A percentile compares a stretch with the other conserved stretches of the same genome.
phyloP scores from a whole-genome alignment of 2,888 invertebrate species.

The Harpalus rubripes region DNA sequence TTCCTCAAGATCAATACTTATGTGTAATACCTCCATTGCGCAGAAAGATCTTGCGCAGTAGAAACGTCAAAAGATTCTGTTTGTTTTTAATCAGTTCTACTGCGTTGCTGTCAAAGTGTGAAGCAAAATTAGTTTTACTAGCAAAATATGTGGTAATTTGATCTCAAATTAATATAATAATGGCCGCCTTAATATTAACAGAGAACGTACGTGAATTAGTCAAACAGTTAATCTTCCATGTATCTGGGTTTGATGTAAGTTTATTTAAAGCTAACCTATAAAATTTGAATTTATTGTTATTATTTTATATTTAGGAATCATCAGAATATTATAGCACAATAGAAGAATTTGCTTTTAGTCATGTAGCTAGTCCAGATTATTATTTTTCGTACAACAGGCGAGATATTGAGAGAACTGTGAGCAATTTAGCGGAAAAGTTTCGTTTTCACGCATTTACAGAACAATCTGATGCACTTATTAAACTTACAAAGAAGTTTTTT shows the following conservation, averaged over 20 bases:
- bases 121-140: not conserved
- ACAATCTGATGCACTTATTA: conserved; percentile 73
- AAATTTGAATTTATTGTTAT: not conserved
- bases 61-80: conserved; percentile 58
- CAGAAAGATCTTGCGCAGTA: conserved; percentile 16
- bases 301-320: conserved; percentile 71
- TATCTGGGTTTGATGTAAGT: conserved; percentile 72
- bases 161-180: conserved; percentile 63
- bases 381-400: conserved; percentile 73
- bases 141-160: conserved; percentile 8
- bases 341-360: conserved; percentile 71
- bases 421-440: conserved; percentile 74
- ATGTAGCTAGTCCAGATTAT: conserved; percentile 73
- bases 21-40: conserved; percentile 35
- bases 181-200: conserved; percentile 71
- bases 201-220: conserved; percentile 69
- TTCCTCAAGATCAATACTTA: conserved; percentile 41
- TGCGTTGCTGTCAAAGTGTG: not conserved
- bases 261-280: conserved; percentile 66
- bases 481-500: conserved; percentile 72
- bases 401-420: conserved; percentile 73
- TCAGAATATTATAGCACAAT: conserved; percentile 71
- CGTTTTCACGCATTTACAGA: conserved; percentile 74
- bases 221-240: conserved; percentile 71
- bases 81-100: not conserved